These are phyloP conservation scores for Tenthredo scrophulariae DNA, from an alignment of 2,888 invertebrate species.

Conservation along the genomic window DNA sequence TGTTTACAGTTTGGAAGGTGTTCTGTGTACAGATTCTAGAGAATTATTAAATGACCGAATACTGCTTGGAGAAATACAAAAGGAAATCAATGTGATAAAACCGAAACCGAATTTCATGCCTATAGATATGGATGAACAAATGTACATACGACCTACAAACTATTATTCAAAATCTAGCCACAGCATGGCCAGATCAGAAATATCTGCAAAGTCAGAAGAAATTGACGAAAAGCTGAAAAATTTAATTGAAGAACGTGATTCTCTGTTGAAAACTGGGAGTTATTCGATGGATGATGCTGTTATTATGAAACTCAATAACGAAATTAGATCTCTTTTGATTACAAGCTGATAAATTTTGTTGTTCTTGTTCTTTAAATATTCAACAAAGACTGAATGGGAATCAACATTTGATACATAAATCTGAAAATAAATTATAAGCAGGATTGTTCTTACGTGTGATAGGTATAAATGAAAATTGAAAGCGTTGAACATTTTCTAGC, in stretches of 20 bases:
- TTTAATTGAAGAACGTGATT: conserved; percentile 79
- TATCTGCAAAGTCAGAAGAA: conserved; percentile 73
- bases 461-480: not conserved
- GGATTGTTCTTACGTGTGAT: not conserved
- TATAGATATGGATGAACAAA: conserved; percentile 57
- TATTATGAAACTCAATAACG: conserved; percentile 79
- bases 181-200: conserved; percentile 57
- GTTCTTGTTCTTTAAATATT: not conserved
- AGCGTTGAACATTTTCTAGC: not conserved
- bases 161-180: conserved; percentile 60
- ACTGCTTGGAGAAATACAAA: conserved; percentile 71
- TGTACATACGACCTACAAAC: conserved; percentile 60
- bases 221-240: conserved; percentile 78
- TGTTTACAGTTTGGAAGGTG: conserved; percentile 70
- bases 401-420: conserved; percentile 24
- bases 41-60: conserved; percentile 72
- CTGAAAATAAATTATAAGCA: not conserved
- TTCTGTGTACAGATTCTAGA: conserved; percentile 70
- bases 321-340: conserved; percentile 80
- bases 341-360: conserved; percentile 64
- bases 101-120: conserved; percentile 63
- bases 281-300: conserved; percentile 78
- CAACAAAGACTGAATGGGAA: conserved; percentile 35
- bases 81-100: conserved; percentile 71
- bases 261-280: conserved; percentile 78